Conservation (phyloP, 2,113 vertebrate species). For the Hypanus sabinus region DNA sequence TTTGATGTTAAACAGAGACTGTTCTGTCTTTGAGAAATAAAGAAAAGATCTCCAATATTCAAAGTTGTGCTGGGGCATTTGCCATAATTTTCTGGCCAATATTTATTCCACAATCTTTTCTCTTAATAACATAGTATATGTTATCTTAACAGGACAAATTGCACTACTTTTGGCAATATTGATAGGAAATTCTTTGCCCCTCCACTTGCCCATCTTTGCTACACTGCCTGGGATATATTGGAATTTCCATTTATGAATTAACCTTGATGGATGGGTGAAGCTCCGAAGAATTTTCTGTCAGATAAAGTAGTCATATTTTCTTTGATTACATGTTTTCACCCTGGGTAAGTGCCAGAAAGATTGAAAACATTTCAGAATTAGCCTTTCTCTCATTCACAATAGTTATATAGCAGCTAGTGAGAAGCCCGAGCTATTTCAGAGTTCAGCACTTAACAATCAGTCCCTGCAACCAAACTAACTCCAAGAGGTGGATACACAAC, state of each 20-base stretch:
- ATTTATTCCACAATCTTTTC: background rate
- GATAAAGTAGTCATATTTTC: background rate
- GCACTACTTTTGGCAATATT: background rate
- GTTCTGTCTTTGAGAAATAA: background rate
- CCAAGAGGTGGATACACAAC: too few species aligned
- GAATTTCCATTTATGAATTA: background rate
- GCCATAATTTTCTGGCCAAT: background rate
- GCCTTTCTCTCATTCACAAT: background rate
- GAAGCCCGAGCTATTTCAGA: background rate
- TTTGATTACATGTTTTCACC: background rate
- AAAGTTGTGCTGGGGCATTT: background rate
- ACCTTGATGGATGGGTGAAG: background rate
- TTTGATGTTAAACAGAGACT: background rate
- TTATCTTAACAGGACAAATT: background rate
- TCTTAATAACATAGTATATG: background rate
- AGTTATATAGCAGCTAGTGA: background rate
- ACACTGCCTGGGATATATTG: background rate
- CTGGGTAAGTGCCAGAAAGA: background rate
- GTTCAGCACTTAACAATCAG: background rate
- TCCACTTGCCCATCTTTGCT: background rate
- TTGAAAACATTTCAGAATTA: background rate
- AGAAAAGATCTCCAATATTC: background rate
- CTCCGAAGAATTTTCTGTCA: background rate
- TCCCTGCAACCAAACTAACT: too few species aligned
- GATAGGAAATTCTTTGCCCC: background rate